Evolutionary conservation across 2,888 invertebrate genomes (phyloP).

Genomic region (Xestia sexstrigata): DNA sequence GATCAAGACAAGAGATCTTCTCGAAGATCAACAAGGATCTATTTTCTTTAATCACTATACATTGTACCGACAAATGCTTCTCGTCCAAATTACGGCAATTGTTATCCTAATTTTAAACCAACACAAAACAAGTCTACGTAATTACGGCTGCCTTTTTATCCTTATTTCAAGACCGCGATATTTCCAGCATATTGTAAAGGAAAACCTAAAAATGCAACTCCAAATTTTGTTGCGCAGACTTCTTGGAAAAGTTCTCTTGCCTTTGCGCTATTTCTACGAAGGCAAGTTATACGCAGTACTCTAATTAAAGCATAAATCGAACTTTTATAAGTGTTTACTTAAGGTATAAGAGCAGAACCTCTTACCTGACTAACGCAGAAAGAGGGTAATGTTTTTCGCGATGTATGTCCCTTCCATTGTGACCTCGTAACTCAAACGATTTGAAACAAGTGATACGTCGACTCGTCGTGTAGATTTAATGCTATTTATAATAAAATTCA

Average conservation of each 20-base stretch:
- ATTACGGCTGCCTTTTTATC: not conserved
- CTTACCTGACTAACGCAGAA: not conserved
- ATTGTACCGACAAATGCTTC: not conserved
- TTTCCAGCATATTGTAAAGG: conserved; percentile 17
- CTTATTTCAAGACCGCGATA: conserved; percentile 6
- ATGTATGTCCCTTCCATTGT: not conserved
- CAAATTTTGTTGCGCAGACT: not conserved
- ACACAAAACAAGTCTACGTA: not conserved
- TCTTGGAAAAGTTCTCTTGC: conserved; percentile 8
- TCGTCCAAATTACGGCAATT: not conserved
- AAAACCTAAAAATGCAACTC: conserved; percentile 33
- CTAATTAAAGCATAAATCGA: not conserved
- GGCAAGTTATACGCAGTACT: not conserved
- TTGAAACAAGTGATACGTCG: not conserved
- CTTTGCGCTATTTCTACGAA: not conserved
- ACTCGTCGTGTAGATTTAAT: not conserved
- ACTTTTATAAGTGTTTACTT: not conserved
- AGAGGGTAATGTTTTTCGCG: not conserved
- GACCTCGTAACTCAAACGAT: too few species aligned
- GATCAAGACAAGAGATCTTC: not conserved
- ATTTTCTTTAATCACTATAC: not conserved
- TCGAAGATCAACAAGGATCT: not conserved
- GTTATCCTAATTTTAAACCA: not conserved
- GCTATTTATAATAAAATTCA: too few species aligned
- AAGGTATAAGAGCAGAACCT: not conserved